Conservation (phyloP, 2,113 vertebrate species). For the Hyperoodon ampullatus region DNA sequence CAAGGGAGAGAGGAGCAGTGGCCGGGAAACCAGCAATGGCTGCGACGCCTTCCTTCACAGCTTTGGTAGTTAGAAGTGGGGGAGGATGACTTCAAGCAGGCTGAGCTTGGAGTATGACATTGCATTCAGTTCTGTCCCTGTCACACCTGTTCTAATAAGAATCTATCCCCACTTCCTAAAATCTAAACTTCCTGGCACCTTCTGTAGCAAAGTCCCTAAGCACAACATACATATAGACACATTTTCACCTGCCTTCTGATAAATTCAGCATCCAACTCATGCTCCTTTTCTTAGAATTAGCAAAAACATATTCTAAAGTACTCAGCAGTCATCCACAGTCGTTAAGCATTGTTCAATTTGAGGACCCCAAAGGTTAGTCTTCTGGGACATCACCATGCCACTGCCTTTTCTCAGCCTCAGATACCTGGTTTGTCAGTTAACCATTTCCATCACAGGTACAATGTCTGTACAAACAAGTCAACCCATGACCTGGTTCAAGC, state of each 20-base stretch:
- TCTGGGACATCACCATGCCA: not conserved
- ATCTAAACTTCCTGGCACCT: not conserved
- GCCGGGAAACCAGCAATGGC: not conserved
- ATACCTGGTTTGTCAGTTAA: not conserved
- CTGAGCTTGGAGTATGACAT: not conserved
- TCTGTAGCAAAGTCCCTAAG: not conserved
- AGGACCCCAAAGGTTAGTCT: not conserved
- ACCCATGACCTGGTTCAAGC: not conserved
- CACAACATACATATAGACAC: not conserved
- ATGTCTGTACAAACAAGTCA: not conserved
- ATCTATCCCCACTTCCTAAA: not conserved
- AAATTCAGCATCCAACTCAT: not conserved
- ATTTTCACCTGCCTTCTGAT: not conserved
- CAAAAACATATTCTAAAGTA: not conserved
- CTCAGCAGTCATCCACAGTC: not conserved
- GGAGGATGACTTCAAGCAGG: not conserved
- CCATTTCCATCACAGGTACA: not conserved
- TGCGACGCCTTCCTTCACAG: not conserved
- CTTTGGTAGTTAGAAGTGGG: not conserved
- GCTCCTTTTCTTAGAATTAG: conserved; percentile 1
- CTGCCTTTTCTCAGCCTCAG: not conserved
- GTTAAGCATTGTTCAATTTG: not conserved
- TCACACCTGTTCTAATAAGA: not conserved
- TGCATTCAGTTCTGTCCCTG: not conserved
- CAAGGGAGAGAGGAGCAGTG: not conserved